Evolutionary conservation across 2,888 invertebrate species (phyloP).

Genomic region (Macrophya annulata): DNA sequence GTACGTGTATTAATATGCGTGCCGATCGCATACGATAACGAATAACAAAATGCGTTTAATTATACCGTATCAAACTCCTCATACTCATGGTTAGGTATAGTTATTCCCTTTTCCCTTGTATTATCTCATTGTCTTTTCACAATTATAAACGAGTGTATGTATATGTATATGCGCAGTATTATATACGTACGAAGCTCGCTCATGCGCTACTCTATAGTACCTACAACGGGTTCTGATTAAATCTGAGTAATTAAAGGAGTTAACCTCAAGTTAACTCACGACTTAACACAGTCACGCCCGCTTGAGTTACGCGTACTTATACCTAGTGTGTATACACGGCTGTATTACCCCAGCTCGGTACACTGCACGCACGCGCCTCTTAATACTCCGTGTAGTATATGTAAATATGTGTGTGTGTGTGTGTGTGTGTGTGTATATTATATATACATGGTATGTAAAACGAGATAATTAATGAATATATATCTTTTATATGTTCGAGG

Average conservation of each 20-base stretch:
- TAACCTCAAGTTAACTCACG: conserved; percentile 78
- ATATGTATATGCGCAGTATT: too few species aligned
- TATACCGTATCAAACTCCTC: too few species aligned
- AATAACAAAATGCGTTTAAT: too few species aligned
- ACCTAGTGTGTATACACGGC: too few species aligned
- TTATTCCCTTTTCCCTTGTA: too few species aligned
- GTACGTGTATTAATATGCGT: too few species aligned
- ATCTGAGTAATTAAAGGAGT: conserved; percentile 79
- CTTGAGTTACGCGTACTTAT: conserved; percentile 67
- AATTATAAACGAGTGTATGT: too few species aligned
- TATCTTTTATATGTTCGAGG: too few species aligned
- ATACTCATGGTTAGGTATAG: too few species aligned
- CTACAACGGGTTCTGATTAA: conserved; percentile 69
- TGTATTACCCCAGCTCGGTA: conserved; percentile 65
- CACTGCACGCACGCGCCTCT: background rate
- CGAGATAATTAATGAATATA: background rate
- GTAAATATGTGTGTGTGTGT: background rate
- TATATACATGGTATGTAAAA: background rate
- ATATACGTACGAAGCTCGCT: conserved; percentile 37
- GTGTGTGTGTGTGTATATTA: too few species aligned
- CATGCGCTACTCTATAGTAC: conserved; percentile 59
- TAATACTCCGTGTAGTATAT: background rate
- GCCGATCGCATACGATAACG: too few species aligned
- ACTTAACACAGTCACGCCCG: conserved; percentile 79
- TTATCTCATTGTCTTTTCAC: too few species aligned